These are phyloP conservation scores for Carlito syrichta DNA, from an alignment of 2,113 vertebrate species.

Conservation along the genomic window DNA sequence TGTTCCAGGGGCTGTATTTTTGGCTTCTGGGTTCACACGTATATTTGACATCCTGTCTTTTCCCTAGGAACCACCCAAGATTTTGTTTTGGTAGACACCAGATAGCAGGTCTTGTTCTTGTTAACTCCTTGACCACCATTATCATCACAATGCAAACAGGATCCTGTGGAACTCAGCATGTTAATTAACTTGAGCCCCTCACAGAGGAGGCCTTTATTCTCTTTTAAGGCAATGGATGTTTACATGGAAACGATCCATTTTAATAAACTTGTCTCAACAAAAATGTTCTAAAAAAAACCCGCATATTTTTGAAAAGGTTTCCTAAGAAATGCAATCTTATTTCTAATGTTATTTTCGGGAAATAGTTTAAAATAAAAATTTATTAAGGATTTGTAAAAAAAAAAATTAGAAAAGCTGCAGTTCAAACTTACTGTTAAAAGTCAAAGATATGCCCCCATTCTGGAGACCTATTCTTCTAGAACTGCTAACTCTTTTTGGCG, in stretches of 20 bases:
- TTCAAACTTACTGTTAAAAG: background rate
- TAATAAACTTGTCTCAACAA: background rate
- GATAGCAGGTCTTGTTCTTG: conserved; percentile 31
- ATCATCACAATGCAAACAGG: conserved; percentile 39
- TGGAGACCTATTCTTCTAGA: background rate
- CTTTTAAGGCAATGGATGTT: background rate
- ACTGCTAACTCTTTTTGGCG: background rate
- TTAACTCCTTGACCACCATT: conserved; percentile 50
- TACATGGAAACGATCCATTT: background rate
- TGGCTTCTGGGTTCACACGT: background rate
- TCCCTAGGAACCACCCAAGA: background rate
- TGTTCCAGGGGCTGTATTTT: background rate
- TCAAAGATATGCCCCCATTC: background rate
- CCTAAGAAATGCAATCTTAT: background rate
- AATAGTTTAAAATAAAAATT: conserved; percentile 17
- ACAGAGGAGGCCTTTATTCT: background rate
- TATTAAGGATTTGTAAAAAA: background rate
- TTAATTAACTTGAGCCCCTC: conserved; percentile 22
- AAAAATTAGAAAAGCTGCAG: background rate
- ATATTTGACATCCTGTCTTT: background rate
- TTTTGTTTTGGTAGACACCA: conserved; percentile 22
- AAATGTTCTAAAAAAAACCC: background rate
- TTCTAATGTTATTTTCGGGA: conserved; percentile 2
- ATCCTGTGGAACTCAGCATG: background rate
- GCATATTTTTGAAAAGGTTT: background rate